These are phyloP conservation scores for Sebastes kiyomatsui DNA, from an alignment of 2,797 vertebrate species.

Conservation along the genomic window DNA sequence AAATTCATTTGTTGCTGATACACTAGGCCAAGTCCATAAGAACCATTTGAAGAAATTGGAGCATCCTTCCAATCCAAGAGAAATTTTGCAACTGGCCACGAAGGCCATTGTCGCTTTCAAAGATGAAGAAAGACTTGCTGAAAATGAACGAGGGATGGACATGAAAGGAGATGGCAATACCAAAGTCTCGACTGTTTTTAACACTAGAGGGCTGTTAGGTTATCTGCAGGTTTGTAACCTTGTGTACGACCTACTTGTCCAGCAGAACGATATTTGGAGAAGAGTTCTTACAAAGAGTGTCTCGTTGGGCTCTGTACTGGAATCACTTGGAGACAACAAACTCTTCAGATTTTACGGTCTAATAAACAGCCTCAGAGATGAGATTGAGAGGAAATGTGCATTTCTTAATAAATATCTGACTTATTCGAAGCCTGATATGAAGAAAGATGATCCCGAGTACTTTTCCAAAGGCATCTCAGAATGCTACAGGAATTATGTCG, in stretches of 20 bases:
- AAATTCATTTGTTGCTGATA: slow-evolving; percentile 46
- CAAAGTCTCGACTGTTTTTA: background rate
- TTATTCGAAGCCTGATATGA: slow-evolving; percentile 2
- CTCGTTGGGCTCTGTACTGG: background rate
- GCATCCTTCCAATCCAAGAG: accelerated
- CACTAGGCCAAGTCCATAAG: slow-evolving; percentile 55
- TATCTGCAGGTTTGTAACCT: slow-evolving; percentile 37
- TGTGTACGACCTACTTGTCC: background rate
- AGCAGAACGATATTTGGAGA: background rate
- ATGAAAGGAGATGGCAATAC: background rate
- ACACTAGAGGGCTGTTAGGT: slow-evolving; percentile 8
- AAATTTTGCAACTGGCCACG: background rate
- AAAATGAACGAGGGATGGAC: background rate
- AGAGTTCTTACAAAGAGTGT: background rate
- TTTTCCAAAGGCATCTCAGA: accelerated
- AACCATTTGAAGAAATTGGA: background rate
- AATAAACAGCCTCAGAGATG: background rate
- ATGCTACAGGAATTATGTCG: background rate
- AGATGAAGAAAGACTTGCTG: slow-evolving; percentile 31
- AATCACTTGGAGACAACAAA: background rate
- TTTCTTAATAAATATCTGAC: slow-evolving; percentile 10
- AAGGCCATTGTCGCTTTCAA: slow-evolving; percentile 17
- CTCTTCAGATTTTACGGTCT: background rate
- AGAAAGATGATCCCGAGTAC: background rate
- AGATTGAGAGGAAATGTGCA: background rate